These are phyloP conservation scores for Ophraella communa DNA, from an alignment of 2,888 invertebrate genomes.

Conservation along the genomic window DNA sequence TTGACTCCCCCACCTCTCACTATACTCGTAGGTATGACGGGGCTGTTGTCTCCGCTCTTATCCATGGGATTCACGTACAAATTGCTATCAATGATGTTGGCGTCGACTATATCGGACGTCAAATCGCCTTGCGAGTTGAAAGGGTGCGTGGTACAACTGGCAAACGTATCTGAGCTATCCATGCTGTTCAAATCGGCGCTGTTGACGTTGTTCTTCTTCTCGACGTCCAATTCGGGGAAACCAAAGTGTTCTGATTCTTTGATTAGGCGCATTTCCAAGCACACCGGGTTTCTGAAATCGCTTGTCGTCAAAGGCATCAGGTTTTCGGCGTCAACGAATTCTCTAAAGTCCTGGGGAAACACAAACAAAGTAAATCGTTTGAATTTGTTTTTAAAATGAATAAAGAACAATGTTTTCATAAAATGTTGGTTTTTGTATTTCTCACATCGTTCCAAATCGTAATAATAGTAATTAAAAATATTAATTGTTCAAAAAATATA, in stretches of 20 bases:
- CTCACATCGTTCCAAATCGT: background rate
- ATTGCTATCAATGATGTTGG: constrained; percentile 71
- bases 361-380: background rate
- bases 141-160: constrained; percentile 95
- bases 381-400: background rate
- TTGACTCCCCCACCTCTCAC: constrained; percentile 64
- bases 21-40: constrained; percentile 55
- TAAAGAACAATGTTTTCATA: background rate
- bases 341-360: constrained; percentile 79
- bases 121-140: constrained; percentile 79
- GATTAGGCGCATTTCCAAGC: constrained; percentile 78
- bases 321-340: constrained; percentile 89
- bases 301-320: constrained; percentile 86
- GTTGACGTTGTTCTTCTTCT: constrained; percentile 55
- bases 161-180: constrained; percentile 91
- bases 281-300: constrained; percentile 83
- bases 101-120: constrained; percentile 58
- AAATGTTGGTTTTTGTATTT: background rate
- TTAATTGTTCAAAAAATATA: too few relatives aligned
- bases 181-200: constrained; percentile 65
- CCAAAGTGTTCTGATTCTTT: constrained; percentile 44
- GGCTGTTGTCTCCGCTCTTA: constrained; percentile 63
- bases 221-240: constrained; percentile 45
- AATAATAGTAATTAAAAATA: too few relatives aligned
- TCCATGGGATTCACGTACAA: constrained; percentile 88